Conservation (phyloP, 2,888 invertebrate species). For the Drosophila niveifrons region DNA sequence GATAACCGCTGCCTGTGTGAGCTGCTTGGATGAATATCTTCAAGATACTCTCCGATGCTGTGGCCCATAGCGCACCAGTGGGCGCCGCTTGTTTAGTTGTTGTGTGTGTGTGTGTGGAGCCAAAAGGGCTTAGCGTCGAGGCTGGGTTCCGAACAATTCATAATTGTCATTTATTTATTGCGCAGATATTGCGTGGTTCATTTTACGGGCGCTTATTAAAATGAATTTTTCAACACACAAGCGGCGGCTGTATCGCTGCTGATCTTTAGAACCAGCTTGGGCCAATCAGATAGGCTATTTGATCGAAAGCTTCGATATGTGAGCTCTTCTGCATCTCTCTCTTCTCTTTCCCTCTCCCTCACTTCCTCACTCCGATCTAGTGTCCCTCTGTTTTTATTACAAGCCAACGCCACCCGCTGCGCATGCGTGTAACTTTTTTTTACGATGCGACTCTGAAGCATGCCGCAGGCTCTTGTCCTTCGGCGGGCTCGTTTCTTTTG, state of each 20-base stretch:
- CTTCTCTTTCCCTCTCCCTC: not conserved
- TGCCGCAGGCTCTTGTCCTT: constrained; percentile 58
- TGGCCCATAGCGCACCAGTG: constrained; percentile 60
- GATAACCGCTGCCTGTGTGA: constrained; percentile 1
- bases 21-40: not conserved
- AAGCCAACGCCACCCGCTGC: constrained; percentile 70
- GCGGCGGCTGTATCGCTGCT: not conserved
- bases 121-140: constrained; percentile 33
- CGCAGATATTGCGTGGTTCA: constrained; percentile 75
- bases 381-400: constrained; percentile 62
- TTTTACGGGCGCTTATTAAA: constrained; percentile 85
- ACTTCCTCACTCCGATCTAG: not conserved
- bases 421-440: constrained; percentile 71
- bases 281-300: constrained; percentile 82
- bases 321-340: constrained; percentile 23
- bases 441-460: constrained; percentile 32
- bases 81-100: constrained; percentile 59
- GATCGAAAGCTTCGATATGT: constrained; percentile 84
- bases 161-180: constrained; percentile 85
- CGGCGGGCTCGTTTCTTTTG: constrained; percentile 58
- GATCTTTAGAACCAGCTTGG: not conserved
- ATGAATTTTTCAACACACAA: constrained; percentile 79
- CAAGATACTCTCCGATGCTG: constrained; percentile 7
- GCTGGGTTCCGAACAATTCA: constrained; percentile 79
- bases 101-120: not conserved